phyloP scores from a whole-genome alignment of 1,140 invertebrate species.

The Bombus confusus region DNA sequence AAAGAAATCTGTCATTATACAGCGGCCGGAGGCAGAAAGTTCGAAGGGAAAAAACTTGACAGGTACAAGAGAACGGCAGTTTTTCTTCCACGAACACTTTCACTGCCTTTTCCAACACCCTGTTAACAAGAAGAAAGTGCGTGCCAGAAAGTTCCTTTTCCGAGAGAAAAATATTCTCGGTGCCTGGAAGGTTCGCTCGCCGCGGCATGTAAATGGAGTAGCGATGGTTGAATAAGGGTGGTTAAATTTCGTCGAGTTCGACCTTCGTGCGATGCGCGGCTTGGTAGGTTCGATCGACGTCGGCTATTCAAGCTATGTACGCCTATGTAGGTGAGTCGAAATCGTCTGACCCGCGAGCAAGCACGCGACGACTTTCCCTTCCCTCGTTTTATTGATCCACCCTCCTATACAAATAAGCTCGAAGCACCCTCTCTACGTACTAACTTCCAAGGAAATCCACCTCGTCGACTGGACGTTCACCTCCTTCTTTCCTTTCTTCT shows the following conservation, averaged over 20 bases:
- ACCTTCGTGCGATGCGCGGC: conserved; percentile 51
- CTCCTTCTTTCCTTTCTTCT: conserved; percentile 37
- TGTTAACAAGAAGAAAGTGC: conserved; percentile 24
- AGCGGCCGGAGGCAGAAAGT: background rate
- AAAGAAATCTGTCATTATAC: background rate
- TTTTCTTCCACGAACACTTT: background rate
- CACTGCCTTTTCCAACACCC: background rate
- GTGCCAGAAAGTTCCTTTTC: conserved; percentile 22
- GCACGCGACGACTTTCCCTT: conserved; percentile 77
- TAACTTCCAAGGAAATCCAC: conserved; percentile 71
- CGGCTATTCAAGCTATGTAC: conserved; percentile 59
- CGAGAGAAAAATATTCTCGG: conserved; percentile 23
- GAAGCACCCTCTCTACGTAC: conserved; percentile 66
- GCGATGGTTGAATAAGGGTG: conserved; percentile 28
- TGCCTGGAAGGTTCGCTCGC: conserved; percentile 37
- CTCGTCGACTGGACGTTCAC: conserved; percentile 54
- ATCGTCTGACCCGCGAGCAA: conserved; percentile 72
- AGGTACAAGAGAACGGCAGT: too few species aligned
- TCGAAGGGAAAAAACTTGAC: background rate
- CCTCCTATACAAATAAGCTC: conserved; percentile 79
- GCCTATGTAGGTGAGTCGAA: conserved; percentile 67
- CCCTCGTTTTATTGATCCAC: conserved; percentile 81
- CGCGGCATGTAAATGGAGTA: conserved; percentile 51
- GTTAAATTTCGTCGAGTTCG: conserved; percentile 48
- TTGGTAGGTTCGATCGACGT: conserved; percentile 49